A percentile compares a stretch with the other conserved stretches of the same genome.
Conservation (phyloP, 2,888 invertebrate genomes). For the Camponotus fellah region DNA sequence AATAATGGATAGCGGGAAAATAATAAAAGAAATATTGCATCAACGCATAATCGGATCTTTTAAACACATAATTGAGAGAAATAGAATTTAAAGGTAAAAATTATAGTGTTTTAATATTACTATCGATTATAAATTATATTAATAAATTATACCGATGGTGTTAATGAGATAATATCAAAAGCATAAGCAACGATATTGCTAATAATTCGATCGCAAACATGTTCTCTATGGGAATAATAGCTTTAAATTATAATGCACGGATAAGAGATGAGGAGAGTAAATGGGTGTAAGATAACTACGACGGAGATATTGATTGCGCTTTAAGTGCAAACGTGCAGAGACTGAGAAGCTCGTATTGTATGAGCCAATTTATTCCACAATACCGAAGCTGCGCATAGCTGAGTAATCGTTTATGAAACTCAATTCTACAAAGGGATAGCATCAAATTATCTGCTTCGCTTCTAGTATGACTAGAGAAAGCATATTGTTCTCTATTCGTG, state of each 20-base stretch:
- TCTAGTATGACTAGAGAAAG: not conserved
- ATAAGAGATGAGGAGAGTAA: not conserved
- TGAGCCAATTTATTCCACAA: conserved; percentile 7
- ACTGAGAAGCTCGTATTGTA: not conserved
- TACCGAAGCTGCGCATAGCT: not conserved
- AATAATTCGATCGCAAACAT: not conserved
- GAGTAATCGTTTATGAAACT: conserved; percentile 26
- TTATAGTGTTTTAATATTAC: not conserved
- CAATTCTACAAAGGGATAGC: not conserved
- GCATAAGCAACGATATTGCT: not conserved
- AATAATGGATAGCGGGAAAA: not conserved
- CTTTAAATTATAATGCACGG: not conserved
- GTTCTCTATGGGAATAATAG: not conserved
- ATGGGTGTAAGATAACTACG: not conserved
- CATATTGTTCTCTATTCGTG: not conserved
- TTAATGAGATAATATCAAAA: not conserved
- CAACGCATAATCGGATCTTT: not conserved
- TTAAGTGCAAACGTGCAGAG: conserved; percentile 1
- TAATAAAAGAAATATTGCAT: not conserved
- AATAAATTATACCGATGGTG: not conserved
- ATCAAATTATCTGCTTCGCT: conserved; percentile 10
- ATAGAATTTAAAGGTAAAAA: not conserved
- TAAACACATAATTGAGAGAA: not conserved
- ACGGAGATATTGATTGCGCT: conserved; percentile 20
- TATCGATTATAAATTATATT: not conserved